Base-by-base conservation (phyloP, 2,797 vertebrate genomes). In the Discoglossus pictus region DNA sequence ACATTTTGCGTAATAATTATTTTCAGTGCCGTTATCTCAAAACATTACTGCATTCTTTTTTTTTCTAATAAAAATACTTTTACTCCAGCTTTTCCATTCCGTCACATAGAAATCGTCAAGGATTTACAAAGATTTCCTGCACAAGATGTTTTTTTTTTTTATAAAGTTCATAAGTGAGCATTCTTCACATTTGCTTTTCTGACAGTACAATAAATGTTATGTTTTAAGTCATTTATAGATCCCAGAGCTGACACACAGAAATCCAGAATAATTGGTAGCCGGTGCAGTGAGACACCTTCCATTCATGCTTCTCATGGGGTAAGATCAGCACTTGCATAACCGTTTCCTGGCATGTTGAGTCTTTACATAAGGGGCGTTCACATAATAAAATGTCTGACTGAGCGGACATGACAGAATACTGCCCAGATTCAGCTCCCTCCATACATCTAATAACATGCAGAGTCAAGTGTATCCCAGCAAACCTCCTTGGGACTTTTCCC, bases 281-380 rank as follows among this genome's bases (percentile, higher is more conserved):
- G 18, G 35, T 55, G 34, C 58, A 44, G n/a, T 48, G 46, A 61
- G 61, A 61, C 48, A 47, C 58, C 48, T 55, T 62, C 40, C 31
- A 54, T 54, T 55, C 40, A 69, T 53, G 20, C 43, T 12, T 61
- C 59, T 55, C 53, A 21, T 31, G 52, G 66, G 43, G 39, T 61
- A 62, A 61, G 66, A 54, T 47, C 58, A 69, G 66, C 58, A 61
- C 65, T 52, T 61, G 18, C 48, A 53, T 24, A 61, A 54, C 56
- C 40, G 47, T 69, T 68, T 69, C 66, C 66, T 62, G 66, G 40
- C 58, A 39, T 13, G 31, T 13, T 38, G 48, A 55, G 27, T 54
- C 58, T 61, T 68, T 54, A 54, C 66, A 60, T 61, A 61, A 54
- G 48, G 50, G 58, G 66, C 58, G 51, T 69, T 69, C 61, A 48